A percentile compares a stretch with the other conserved stretches of the same genome.
phyloP scores from a whole-genome alignment of 2,797 vertebrate genomes.

The Anguilla anguilla region DNA sequence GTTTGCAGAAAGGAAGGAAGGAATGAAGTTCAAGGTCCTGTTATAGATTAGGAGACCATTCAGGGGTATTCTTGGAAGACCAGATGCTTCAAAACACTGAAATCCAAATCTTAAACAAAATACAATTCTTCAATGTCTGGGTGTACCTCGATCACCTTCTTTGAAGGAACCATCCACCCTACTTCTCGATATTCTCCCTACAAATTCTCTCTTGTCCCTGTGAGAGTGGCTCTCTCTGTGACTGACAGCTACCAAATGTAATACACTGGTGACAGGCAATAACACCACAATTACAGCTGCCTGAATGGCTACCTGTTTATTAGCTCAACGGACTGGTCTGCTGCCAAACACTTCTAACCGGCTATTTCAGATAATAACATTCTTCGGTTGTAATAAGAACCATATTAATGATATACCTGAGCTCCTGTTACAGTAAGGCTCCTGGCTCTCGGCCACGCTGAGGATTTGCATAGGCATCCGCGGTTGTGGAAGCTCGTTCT shows the following conservation, averaged over 20 bases:
- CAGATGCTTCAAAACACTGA: not conserved
- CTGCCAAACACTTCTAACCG: not conserved
- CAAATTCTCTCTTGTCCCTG: constrained; percentile 2
- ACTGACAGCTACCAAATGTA: not conserved
- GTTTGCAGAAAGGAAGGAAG: too few relatives aligned
- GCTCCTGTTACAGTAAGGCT: not conserved
- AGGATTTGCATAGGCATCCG: not conserved
- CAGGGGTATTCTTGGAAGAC: not conserved
- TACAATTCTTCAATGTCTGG: not conserved
- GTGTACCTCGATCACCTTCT: not conserved
- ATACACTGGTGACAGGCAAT: not conserved
- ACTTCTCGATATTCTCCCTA: not conserved
- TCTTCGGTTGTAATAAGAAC: not conserved
- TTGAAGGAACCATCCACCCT: not conserved
- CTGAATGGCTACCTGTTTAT: not conserved
- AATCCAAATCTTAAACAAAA: not conserved
- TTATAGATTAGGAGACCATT: not conserved
- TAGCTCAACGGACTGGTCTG: not conserved
- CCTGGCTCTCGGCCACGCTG: not conserved
- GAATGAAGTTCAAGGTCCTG: not conserved
- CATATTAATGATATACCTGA: not conserved
- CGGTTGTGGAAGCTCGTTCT: too few relatives aligned
- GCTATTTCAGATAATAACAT: not conserved
- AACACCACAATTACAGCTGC: not conserved
- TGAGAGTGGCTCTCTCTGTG: not conserved